These are phyloP conservation scores for Ptychodera flava DNA, from an alignment of 35 echinoderm and acorn worm genomes.

Conservation along the genomic window DNA sequence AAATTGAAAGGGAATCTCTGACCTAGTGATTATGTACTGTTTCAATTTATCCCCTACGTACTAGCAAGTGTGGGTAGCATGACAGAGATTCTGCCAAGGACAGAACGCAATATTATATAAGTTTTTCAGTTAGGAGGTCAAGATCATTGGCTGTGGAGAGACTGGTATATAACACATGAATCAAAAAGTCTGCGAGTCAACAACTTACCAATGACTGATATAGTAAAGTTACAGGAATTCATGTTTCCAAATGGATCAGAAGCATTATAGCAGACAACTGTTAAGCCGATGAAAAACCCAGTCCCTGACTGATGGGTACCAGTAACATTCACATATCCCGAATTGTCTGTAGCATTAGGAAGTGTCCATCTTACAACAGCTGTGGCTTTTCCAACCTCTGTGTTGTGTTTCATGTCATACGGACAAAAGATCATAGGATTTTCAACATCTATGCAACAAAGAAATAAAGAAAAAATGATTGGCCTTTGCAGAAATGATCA, in stretches of 20 bases:
- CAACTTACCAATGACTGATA: not conserved
- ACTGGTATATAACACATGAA: too few species aligned
- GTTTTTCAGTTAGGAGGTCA: too few species aligned
- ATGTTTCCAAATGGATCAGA: conserved; percentile 2
- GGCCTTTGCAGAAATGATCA: too few species aligned
- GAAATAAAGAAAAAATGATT: too few species aligned
- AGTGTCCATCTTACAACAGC: not conserved
- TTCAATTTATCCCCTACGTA: too few species aligned
- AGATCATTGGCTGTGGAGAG: too few species aligned
- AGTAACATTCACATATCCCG: not conserved
- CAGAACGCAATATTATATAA: too few species aligned
- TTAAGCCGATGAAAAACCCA: not conserved
- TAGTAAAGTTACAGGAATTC: not conserved
- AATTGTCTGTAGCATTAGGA: not conserved
- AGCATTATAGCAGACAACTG: not conserved
- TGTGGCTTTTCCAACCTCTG: not conserved
- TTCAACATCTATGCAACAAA: conserved; percentile 6
- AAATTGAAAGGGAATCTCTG: too few species aligned
- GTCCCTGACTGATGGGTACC: not conserved
- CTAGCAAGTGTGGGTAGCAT: too few species aligned
- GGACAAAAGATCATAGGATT: not conserved
- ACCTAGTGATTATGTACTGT: too few species aligned
- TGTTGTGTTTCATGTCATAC: not conserved
- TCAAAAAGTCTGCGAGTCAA: too few species aligned
- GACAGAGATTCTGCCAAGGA: too few species aligned